phyloP scores from a whole-genome alignment of 1,140 invertebrate genomes.

The Bombus turneri region DNA sequence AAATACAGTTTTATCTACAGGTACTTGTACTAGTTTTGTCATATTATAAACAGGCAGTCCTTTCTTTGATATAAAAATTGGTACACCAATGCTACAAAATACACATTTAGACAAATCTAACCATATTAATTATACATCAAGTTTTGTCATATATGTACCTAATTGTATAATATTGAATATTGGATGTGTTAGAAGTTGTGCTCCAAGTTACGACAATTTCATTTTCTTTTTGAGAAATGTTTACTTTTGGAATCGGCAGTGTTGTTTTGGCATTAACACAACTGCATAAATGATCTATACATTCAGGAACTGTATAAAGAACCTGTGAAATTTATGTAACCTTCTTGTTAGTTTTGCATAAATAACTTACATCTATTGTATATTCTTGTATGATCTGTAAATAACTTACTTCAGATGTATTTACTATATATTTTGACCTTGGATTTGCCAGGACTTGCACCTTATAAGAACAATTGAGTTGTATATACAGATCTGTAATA shows the following conservation, averaged over 20 bases:
- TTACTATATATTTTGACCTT: slow-evolving; percentile 56
- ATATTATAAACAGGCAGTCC: slow-evolving; percentile 74
- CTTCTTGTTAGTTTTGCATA: neutral
- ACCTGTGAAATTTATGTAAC: slow-evolving; percentile 62
- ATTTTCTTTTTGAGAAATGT: slow-evolving; percentile 39
- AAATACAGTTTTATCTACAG: slow-evolving; percentile 56
- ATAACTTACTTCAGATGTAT: slow-evolving; percentile 55
- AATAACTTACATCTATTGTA: slow-evolving; percentile 6
- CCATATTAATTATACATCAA: neutral
- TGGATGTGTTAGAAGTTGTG: slow-evolving; percentile 37
- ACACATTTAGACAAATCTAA: slow-evolving; percentile 13
- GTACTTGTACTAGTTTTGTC: slow-evolving; percentile 65
- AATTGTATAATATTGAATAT: slow-evolving; percentile 66
- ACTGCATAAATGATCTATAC: slow-evolving; percentile 66
- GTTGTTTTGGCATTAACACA: slow-evolving; percentile 54
- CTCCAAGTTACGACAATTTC: slow-evolving; percentile 71
- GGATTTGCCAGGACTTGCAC: slow-evolving; percentile 76
- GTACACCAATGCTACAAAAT: slow-evolving; percentile 70
- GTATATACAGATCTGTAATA: slow-evolving; percentile 70
- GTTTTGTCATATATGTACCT: slow-evolving; percentile 60
- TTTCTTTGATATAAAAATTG: slow-evolving; percentile 70
- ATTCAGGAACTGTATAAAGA: slow-evolving; percentile 72
- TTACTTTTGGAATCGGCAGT: slow-evolving; percentile 65
- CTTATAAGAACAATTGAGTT: slow-evolving; percentile 72
- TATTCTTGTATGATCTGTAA: neutral